These are phyloP conservation scores for Xanthorhoe spadicearia DNA, from an alignment of 2,888 invertebrate species.

Conservation along the genomic window DNA sequence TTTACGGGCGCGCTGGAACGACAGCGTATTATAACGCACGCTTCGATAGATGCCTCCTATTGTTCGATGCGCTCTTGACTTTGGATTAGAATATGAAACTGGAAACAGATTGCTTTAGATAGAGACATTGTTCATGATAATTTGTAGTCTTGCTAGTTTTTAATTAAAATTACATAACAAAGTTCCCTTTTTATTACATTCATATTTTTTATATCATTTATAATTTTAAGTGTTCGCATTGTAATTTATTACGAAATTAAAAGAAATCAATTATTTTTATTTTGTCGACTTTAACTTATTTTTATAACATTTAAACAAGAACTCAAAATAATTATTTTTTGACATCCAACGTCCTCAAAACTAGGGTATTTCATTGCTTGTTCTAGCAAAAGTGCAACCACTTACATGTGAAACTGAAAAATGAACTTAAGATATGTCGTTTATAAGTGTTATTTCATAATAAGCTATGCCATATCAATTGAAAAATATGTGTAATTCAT, in stretches of 20 bases:
- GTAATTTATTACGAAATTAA: too few relatives aligned
- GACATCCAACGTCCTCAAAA: too few relatives aligned
- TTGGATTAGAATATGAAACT: slow-evolving; percentile 38
- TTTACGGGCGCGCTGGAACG: slow-evolving; percentile 52
- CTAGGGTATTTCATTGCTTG: too few relatives aligned
- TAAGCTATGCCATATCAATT: slow-evolving; percentile 28
- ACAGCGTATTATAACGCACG: slow-evolving; percentile 68
- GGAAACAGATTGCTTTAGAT: slow-evolving; percentile 15
- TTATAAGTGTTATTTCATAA: slow-evolving; percentile 9
- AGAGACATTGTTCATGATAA: neutral
- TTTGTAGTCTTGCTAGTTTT: neutral
- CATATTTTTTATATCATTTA: too few relatives aligned
- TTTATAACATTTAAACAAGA: too few relatives aligned
- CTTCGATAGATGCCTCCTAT: slow-evolving; percentile 60
- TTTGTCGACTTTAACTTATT: too few relatives aligned
- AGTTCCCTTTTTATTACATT: too few relatives aligned
- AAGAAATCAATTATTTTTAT: too few relatives aligned
- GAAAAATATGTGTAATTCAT: slow-evolving; percentile 32
- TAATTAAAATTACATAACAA: too few relatives aligned
- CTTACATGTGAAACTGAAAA: neutral
- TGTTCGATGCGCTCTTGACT: slow-evolving; percentile 55
- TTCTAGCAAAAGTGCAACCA: too few relatives aligned
- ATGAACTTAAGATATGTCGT: neutral
- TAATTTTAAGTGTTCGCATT: too few relatives aligned
- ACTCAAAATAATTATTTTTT: too few relatives aligned